Base-by-base conservation (phyloP, 2,888 invertebrate genomes). In the Coleophora flavipennella region DNA sequence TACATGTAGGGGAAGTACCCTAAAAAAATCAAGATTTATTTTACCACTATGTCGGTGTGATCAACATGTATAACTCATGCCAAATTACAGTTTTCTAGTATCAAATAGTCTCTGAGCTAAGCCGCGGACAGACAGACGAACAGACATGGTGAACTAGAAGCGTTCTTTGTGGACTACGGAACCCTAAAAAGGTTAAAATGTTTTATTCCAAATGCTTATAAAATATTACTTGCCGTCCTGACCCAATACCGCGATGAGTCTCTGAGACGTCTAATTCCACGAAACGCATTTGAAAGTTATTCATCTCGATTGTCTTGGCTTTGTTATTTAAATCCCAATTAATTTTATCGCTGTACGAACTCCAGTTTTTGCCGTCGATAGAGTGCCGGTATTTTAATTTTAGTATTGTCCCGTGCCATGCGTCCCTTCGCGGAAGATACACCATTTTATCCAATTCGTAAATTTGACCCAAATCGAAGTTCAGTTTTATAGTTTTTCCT, bases 331-430 rank as follows among this genome's bases (percentile, higher is more conserved):
- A 35, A 9, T 53, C 46, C 58, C 73, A 78, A 11, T 40, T 28
- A 2, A 69, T 49, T 8, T 48, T 44, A 8, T 60, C 54, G 6
- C 71, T 67, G 33, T 55, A 41, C 0, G 50, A 36, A 42, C 57
- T 67, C 80, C 78, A 80, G 8, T 48, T 36, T 11, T 46, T 46
- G 8, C 60, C 64, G 38, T 79, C 65, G 1, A 39, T 35, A 1
- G 77, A 78, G 43, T 51, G 49, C 38, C 57, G 62, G 43, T 74
- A 76, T 45, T 69, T 59, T 1, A 76, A 31, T 40, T 61, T 51
- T 13, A 71, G 42, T 34, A 81, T 58, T 3, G 73, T 79, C 0
- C 80, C 79, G 44, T 76, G 77, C 0, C 75, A 73, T 1, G 65
- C 75, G 38, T 77, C 72, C 9, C 58, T 53, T 2, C 76, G 61